A percentile compares a stretch with the other conserved stretches of the same genome.
These are phyloP conservation scores for Sparus aurata DNA, from an alignment of 2,797 vertebrate species.

Conservation along the genomic window DNA sequence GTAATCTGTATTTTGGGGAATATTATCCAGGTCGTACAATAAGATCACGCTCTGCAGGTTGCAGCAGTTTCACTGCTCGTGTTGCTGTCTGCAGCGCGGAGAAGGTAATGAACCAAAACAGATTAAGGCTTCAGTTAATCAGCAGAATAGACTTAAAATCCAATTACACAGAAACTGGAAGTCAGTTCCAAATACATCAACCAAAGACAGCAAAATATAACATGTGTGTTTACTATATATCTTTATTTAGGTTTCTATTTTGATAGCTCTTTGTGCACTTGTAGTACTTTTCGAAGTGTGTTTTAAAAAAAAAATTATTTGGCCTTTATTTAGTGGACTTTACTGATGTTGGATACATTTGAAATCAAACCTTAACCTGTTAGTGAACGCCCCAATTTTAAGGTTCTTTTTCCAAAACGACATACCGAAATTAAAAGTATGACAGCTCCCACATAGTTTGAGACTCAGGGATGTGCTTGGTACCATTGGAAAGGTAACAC, in stretches of 20 bases:
- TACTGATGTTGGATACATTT: not conserved
- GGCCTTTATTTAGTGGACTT: too few species aligned
- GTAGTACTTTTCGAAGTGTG: not conserved
- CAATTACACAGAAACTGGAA: not conserved
- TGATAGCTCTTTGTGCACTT: not conserved
- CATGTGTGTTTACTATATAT: not conserved
- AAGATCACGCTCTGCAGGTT: not conserved
- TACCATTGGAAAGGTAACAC: too few species aligned
- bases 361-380: not conserved
- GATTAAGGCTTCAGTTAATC: not conserved
- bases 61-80: not conserved
- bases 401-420: too few species aligned
- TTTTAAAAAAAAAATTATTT: too few species aligned
- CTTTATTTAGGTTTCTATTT: not conserved
- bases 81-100: not conserved
- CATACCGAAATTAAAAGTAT: too few species aligned
- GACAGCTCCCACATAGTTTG: too few species aligned
- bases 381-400: too few species aligned
- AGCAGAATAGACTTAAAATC: not conserved
- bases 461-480: too few species aligned
- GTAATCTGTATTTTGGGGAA: slow-evolving; percentile 2
- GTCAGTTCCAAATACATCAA: not conserved
- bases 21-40: not conserved
- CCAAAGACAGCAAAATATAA: not conserved
- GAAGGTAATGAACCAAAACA: slow-evolving; percentile 5